phyloP scores from a whole-genome alignment of 2,888 invertebrate genomes.

The Elmis aenea region DNA sequence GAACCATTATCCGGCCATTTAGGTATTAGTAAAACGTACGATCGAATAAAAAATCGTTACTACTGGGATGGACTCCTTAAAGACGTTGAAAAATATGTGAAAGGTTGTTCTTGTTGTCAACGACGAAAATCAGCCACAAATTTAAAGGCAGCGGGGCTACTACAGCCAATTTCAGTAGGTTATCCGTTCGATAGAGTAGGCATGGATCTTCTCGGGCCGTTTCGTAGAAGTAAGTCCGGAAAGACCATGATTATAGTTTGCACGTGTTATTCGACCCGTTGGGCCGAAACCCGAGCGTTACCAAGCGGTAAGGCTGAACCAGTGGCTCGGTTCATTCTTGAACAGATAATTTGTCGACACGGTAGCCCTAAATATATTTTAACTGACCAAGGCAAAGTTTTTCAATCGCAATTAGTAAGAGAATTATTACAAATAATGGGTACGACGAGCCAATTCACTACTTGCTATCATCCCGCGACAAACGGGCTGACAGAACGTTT shows the following conservation, averaged over 20 bases:
- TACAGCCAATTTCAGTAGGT: slow-evolving; percentile 8
- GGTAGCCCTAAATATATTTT: too few relatives aligned
- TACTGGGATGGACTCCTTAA: slow-evolving; percentile 13
- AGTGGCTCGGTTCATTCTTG: too few relatives aligned
- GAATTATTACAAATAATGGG: neutral
- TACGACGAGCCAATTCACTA: neutral
- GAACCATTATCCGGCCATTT: slow-evolving; percentile 8
- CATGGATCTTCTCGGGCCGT: slow-evolving; percentile 8
- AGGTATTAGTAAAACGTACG: slow-evolving; percentile 5
- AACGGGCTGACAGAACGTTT: neutral
- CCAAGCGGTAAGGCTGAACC: too few relatives aligned
- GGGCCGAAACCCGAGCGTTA: too few relatives aligned
- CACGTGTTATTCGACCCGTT: too few relatives aligned
- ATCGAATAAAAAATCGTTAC: slow-evolving; percentile 11
- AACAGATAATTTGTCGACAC: too few relatives aligned
- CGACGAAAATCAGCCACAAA: slow-evolving; percentile 10
- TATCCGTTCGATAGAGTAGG: slow-evolving; percentile 9
- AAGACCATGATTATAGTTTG: too few relatives aligned
- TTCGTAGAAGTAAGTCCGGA: too few relatives aligned
- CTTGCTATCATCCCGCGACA: neutral
- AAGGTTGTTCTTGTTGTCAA: slow-evolving; percentile 17
- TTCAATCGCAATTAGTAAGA: neutral
- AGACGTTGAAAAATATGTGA: slow-evolving; percentile 15
- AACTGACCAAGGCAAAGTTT: neutral
- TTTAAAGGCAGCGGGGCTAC: slow-evolving; percentile 8